Evolutionary conservation across 2,113 vertebrate genomes (phyloP), one percentile per base, ranked within the genome.

Genomic region (Telmatochromis sp.): DNA sequence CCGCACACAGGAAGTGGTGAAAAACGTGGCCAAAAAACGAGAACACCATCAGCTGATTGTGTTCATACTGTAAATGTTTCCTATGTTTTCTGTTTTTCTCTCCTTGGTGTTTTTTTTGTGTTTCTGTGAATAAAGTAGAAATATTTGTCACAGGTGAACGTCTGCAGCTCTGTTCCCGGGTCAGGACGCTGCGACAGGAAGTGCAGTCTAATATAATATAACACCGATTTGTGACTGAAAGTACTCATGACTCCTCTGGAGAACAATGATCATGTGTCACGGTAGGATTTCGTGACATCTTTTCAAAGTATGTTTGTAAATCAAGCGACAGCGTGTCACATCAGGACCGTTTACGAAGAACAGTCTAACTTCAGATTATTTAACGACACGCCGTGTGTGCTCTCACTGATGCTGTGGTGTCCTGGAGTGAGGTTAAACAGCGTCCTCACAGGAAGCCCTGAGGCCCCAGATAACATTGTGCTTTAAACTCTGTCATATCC

Each of bases 41-140:
- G 68, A 78, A 50, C 45, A 1, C 40, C 9, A 13, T 50, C 71
- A 78, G 23, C 71, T 78, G 71, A 50, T 78, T 31, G 42, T 78
- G 42, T 78, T 78, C 71, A 50, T 50, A n/a, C 71, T 78, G 45
- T 78, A 78, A 78, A 78, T 47, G 71, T 75, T 75, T 26, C 40
- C 8, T 17, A 45, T 45, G 21, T 47, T 75, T 47, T 47, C 42
- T 75, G 14, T 75, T 75, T 75, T 28, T 47, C 23, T 75, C 40
- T 75, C 23, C 21, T 75, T 4, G 9, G 15, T 47, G 40, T 0
- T 1, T 26, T 15, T 7, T 47, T 45, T 47, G 23, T 75, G 68
- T 75, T 75, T 71, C n/a, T 75, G 42, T 75, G 42, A 75, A 75
- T 47, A 75, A 75, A 75, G 71, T 47, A 75, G 71, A 75, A 47